These are phyloP conservation scores for Barbus barbus DNA, from an alignment of 2,113 vertebrate species.

Conservation along the genomic window DNA sequence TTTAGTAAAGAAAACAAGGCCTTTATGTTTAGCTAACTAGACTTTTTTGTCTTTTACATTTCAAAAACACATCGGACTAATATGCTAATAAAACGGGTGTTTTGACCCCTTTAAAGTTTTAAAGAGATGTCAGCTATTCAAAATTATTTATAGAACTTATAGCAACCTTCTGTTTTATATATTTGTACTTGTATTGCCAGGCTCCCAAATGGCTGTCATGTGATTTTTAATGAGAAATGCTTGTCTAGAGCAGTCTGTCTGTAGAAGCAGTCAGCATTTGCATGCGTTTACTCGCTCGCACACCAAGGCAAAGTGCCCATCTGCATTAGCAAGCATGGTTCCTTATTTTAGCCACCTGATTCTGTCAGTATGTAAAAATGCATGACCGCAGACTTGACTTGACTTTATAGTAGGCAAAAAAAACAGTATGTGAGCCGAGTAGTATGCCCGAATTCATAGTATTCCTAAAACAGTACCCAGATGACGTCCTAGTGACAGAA, in stretches of 20 bases:
- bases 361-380: slow-evolving; percentile 33
- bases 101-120: slow-evolving; percentile 34
- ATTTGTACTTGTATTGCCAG: slow-evolving; percentile 43
- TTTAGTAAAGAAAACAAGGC: slow-evolving; percentile 11
- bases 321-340: slow-evolving; percentile 31
- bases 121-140: slow-evolving; percentile 42
- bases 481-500: no score
- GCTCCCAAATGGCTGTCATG: slow-evolving; percentile 15
- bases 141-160: slow-evolving; percentile 39
- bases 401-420: no score
- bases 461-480: no score
- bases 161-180: slow-evolving; percentile 31
- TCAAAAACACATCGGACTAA: slow-evolving; percentile 31
- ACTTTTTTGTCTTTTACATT: slow-evolving; percentile 35
- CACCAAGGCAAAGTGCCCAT: neutral
- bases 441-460: no score
- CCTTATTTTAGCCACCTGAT: neutral
- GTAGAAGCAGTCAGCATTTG: slow-evolving; percentile 32
- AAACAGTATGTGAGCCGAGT: neutral
- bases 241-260: slow-evolving; percentile 22
- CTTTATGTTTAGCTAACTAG: slow-evolving; percentile 31
- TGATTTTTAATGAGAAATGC: slow-evolving; percentile 1
- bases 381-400: slow-evolving; percentile 42
- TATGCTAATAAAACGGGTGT: slow-evolving; percentile 31
- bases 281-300: slow-evolving; percentile 17